A percentile compares a stretch with the other conserved stretches of the same genome.
Conservation (phyloP, 1,140 invertebrate species). For the Ephestia elutella region DNA sequence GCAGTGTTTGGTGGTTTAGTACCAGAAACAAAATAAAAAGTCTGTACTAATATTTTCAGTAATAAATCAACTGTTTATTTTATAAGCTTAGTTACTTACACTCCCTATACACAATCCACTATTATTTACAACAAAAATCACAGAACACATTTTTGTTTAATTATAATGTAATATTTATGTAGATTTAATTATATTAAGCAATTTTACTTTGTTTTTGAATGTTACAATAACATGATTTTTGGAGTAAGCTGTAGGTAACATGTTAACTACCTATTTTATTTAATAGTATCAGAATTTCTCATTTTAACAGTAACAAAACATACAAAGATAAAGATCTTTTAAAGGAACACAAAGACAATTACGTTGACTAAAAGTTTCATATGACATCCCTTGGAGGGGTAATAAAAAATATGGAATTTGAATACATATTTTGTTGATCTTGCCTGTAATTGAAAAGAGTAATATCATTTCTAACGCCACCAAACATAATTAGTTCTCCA, state of each 20-base stretch:
- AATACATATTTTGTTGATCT: slow-evolving; percentile 78
- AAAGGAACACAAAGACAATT: not conserved
- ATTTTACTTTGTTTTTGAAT: not conserved
- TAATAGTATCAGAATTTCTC: slow-evolving; percentile 6
- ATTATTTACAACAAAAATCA: slow-evolving; percentile 58
- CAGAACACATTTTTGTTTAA: slow-evolving; percentile 35
- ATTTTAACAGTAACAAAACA: slow-evolving; percentile 10
- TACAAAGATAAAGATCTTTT: not conserved
- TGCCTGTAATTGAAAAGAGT: slow-evolving; percentile 64
- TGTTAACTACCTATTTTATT: slow-evolving; percentile 14
- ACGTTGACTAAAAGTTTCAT: slow-evolving; percentile 55
- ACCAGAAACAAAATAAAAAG: slow-evolving; percentile 45
- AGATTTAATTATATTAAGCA: not conserved
- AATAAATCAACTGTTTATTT: slow-evolving; percentile 51
- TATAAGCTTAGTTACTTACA: slow-evolving; percentile 33
- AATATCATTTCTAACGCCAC: slow-evolving; percentile 89
- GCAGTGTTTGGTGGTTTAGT: slow-evolving; percentile 90
- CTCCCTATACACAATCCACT: slow-evolving; percentile 33
- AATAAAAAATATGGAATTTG: slow-evolving; percentile 87
- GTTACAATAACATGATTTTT: slow-evolving; percentile 7
- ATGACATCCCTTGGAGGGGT: slow-evolving; percentile 83
- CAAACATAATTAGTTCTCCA: slow-evolving; percentile 95
- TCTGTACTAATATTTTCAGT: slow-evolving; percentile 24
- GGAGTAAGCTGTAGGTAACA: not conserved
- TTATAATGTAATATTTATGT: slow-evolving; percentile 1